Conservation (phyloP, 2,113 vertebrate genomes). For the Abramis brama region DNA sequence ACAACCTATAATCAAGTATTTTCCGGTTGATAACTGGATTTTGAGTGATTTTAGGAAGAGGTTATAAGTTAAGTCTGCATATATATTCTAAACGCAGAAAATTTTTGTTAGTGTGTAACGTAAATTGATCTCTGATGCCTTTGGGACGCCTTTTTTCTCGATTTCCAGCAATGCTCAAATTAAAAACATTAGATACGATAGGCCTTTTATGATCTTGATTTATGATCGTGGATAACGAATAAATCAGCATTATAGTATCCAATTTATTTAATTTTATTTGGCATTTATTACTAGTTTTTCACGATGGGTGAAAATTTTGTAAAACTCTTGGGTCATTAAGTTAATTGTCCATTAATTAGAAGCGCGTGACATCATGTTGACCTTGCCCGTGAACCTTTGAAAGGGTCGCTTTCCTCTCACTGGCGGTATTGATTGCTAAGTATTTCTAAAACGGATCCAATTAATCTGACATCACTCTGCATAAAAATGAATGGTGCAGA, state of each 20-base stretch:
- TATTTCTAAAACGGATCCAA: constrained; percentile 61
- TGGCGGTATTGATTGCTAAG: constrained; percentile 66
- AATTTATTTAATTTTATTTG: neutral
- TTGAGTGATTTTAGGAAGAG: neutral
- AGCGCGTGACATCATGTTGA: constrained; percentile 66
- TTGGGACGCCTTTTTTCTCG: neutral
- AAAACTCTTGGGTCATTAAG: constrained; percentile 59
- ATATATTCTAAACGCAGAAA: neutral
- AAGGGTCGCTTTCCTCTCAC: constrained; percentile 60
- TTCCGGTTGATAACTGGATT: constrained; percentile 17
- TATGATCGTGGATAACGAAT: neutral
- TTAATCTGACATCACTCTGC: constrained; percentile 60
- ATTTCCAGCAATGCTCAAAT: neutral
- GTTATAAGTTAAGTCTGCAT: neutral
- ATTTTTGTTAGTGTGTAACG: neutral
- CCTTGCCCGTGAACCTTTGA: constrained; percentile 75
- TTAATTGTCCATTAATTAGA: constrained; percentile 73
- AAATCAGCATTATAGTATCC: neutral
- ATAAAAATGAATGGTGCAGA: constrained; percentile 22
- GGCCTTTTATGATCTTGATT: neutral
- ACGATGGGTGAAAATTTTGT: constrained; percentile 16
- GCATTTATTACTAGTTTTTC: constrained; percentile 1
- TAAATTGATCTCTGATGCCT: constrained; percentile 6
- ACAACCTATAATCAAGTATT: neutral
- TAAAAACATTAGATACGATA: neutral